phyloP scores from a whole-genome alignment of 1,140 invertebrate species.

The Orius laevigatus region DNA sequence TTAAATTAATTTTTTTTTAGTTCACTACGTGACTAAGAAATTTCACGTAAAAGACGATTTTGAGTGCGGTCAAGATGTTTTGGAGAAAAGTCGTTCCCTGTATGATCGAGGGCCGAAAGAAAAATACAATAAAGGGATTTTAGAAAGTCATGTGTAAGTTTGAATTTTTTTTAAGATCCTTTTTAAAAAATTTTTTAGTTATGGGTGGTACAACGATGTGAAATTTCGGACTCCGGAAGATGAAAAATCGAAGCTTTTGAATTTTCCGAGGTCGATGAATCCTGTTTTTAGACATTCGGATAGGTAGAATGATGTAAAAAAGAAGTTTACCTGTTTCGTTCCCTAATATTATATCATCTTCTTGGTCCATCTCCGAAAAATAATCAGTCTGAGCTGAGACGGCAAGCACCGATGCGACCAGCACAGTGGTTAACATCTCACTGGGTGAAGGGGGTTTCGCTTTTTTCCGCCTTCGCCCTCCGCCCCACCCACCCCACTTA shows the following conservation, averaged over 20 bases:
- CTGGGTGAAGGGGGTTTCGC: not conserved
- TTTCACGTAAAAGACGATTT: slow-evolving; percentile 17
- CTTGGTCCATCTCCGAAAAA: slow-evolving; percentile 9
- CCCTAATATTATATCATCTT: not conserved
- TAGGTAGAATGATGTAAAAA: not conserved
- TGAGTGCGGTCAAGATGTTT: slow-evolving; percentile 2
- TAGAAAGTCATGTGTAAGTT: slow-evolving; percentile 19
- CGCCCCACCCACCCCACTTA: too few species aligned
- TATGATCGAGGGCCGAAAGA: slow-evolving; percentile 14
- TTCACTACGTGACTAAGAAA: slow-evolving; percentile 18
- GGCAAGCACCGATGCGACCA: slow-evolving; percentile 11
- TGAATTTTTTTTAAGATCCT: not conserved
- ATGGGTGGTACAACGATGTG: slow-evolving; percentile 18
- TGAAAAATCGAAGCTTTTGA: slow-evolving; percentile 12
- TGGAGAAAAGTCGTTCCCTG: slow-evolving; percentile 12
- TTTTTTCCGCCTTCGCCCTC: too few species aligned
- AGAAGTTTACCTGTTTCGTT: slow-evolving; percentile 8
- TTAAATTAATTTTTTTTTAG: slow-evolving; percentile 10
- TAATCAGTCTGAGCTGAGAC: slow-evolving; percentile 13
- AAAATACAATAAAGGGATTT: slow-evolving; percentile 11
- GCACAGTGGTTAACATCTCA: slow-evolving; percentile 14
- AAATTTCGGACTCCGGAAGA: slow-evolving; percentile 13
- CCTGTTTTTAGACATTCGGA: slow-evolving; percentile 9
- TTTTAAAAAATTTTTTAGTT: slow-evolving; percentile 16
- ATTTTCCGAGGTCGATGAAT: slow-evolving; percentile 6